These are phyloP conservation scores for Phrixothrix hirtus DNA, from an alignment of 2,888 invertebrate species.

Conservation along the genomic window DNA sequence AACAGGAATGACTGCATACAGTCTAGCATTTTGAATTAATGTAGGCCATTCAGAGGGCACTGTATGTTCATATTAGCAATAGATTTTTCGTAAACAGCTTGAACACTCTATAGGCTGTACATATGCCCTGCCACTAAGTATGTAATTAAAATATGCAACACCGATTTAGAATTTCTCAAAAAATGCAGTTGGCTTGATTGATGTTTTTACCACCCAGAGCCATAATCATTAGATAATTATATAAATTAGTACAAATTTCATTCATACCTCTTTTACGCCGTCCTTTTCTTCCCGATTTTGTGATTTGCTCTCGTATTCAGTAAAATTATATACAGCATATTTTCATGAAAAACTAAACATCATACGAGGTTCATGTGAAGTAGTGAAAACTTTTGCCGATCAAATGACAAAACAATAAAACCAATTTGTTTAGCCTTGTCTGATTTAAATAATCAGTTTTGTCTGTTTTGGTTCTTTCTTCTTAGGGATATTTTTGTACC, in stretches of 20 bases:
- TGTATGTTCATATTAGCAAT: too few relatives aligned
- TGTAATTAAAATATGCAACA: constrained; percentile 38
- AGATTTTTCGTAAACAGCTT: too few relatives aligned
- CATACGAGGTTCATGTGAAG: constrained; percentile 31
- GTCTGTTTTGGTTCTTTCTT: too few relatives aligned
- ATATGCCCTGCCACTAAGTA: constrained; percentile 43
- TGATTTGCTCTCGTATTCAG: constrained; percentile 33
- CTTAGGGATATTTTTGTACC: too few relatives aligned
- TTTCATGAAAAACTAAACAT: constrained; percentile 32
- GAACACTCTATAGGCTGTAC: constrained; percentile 44
- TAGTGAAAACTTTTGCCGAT: constrained; percentile 35
- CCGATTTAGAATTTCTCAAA: constrained; percentile 28
- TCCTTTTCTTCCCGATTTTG: constrained; percentile 30
- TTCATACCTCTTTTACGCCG: too few relatives aligned
- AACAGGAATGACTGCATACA: too few relatives aligned
- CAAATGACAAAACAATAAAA: too few relatives aligned
- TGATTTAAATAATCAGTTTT: too few relatives aligned
- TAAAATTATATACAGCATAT: constrained; percentile 37
- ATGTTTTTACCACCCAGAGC: constrained; percentile 28
- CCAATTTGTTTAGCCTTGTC: too few relatives aligned
- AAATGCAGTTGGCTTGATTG: constrained; percentile 24
- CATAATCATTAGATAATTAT: constrained; percentile 33
- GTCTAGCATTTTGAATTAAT: too few relatives aligned
- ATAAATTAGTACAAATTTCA: constrained; percentile 22
- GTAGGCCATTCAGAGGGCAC: too few relatives aligned